Percentiles rank a stretch among this genome's conserved stretches.
phyloP scores from a whole-genome alignment of 2,113 vertebrate species.

The Tricholaema leucomelas region DNA sequence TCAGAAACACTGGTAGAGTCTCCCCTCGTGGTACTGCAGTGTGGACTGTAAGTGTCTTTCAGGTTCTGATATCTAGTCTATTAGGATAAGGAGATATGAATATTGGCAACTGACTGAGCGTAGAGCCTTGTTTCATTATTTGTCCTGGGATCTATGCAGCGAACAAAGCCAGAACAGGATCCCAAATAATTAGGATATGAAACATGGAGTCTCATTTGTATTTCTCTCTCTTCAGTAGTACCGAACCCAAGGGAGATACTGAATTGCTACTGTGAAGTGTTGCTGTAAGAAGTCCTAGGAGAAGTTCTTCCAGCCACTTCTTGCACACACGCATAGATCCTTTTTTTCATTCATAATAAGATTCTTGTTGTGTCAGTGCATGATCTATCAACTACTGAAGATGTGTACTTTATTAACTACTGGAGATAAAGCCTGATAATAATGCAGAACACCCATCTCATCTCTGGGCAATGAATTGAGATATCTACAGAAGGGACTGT shows the following conservation, averaged over 20 bases:
- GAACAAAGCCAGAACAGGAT: not conserved
- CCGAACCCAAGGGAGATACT: not conserved
- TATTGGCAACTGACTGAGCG: not conserved
- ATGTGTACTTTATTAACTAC: not conserved
- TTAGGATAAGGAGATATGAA: accelerated
- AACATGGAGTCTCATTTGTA: not conserved
- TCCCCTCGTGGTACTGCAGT: not conserved
- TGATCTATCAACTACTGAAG: not conserved
- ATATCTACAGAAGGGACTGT: not conserved
- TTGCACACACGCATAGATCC: not conserved
- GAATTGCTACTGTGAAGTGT: not conserved
- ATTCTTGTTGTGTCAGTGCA: not conserved
- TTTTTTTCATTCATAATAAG: not conserved
- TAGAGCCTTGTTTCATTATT: not conserved
- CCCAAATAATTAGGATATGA: not conserved
- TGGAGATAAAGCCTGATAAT: not conserved
- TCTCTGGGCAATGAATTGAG: not conserved
- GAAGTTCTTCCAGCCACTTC: not conserved
- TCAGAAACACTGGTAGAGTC: not conserved
- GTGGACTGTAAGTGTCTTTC: not conserved
- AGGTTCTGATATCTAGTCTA: accelerated
- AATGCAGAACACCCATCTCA: not conserved
- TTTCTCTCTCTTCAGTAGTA: not conserved
- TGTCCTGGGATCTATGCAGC: not conserved
- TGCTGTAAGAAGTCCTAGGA: not conserved